These are phyloP conservation scores for Hydrotaea diabolus DNA, from an alignment of 2,888 invertebrate genomes.

Conservation along the genomic window DNA sequence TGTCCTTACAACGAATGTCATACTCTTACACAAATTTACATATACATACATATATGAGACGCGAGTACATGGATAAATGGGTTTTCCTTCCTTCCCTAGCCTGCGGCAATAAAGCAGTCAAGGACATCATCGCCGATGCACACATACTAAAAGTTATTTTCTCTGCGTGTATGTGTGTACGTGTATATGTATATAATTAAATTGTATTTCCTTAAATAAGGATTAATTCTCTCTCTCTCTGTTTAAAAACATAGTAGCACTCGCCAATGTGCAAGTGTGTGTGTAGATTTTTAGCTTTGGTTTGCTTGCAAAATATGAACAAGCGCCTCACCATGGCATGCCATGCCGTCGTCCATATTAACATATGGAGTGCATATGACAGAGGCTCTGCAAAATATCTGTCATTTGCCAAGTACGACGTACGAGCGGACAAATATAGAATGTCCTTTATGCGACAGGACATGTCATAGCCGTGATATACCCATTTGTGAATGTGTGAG, in stretches of 20 bases:
- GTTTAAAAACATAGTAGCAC: constrained; percentile 12
- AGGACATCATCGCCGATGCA: constrained; percentile 54
- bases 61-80: neutral
- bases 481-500: neutral
- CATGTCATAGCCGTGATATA: constrained; percentile 8
- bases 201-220: constrained; percentile 62
- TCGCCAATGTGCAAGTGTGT: neutral
- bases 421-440: constrained; percentile 12
- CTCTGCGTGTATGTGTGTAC: neutral
- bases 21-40: constrained; percentile 25
- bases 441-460: constrained; percentile 17
- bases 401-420: neutral
- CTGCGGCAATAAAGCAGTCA: constrained; percentile 63
- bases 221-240: constrained; percentile 38
- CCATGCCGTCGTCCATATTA: constrained; percentile 1
- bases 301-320: constrained; percentile 7
- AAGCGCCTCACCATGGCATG: no score
- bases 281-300: neutral
- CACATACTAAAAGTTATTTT: neutral
- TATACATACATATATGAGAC: no score
- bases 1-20: constrained; percentile 41
- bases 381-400: constrained; percentile 13
- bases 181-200: constrained; percentile 56
- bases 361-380: constrained; percentile 52
- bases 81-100: constrained; percentile 33